Evolutionary conservation across 2,888 invertebrate genomes (phyloP).

Genomic region (Rotaria sp.): DNA sequence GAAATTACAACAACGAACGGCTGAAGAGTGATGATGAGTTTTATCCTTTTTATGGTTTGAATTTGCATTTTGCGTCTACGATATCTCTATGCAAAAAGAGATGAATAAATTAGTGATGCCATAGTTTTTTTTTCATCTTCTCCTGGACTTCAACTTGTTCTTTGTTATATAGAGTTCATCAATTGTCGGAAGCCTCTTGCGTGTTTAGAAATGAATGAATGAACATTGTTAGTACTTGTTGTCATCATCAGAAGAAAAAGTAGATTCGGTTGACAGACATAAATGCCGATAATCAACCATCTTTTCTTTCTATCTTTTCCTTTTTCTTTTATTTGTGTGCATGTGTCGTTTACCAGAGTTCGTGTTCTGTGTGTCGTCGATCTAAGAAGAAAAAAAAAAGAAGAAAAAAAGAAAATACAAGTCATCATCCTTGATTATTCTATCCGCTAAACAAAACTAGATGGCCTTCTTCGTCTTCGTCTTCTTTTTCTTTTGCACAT

Average conservation of each 20-base stretch:
- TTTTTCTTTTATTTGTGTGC: not conserved
- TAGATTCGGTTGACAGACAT: not conserved
- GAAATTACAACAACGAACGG: not conserved
- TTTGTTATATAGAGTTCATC: not conserved
- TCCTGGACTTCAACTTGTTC: not conserved
- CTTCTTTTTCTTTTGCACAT: not conserved
- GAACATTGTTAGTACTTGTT: not conserved
- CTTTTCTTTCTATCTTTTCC: not conserved
- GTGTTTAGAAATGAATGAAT: not conserved
- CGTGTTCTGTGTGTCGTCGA: not conserved
- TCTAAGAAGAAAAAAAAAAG: not conserved
- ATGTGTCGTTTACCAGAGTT: not conserved
- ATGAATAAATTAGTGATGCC: not conserved
- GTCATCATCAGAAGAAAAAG: not conserved
- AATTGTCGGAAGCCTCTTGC: not conserved
- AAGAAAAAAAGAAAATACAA: not conserved
- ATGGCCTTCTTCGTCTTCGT: not conserved
- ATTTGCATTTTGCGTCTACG: not conserved
- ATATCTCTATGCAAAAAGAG: not conserved
- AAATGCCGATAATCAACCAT: not conserved
- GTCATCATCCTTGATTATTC: not conserved
- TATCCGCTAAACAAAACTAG: not conserved
- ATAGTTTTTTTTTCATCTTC: not conserved
- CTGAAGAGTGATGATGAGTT: not conserved
- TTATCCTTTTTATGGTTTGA: not conserved